These are phyloP conservation scores for Protobothrops flavoviridis DNA, from an alignment of 2,113 vertebrate genomes.

Conservation along the genomic window DNA sequence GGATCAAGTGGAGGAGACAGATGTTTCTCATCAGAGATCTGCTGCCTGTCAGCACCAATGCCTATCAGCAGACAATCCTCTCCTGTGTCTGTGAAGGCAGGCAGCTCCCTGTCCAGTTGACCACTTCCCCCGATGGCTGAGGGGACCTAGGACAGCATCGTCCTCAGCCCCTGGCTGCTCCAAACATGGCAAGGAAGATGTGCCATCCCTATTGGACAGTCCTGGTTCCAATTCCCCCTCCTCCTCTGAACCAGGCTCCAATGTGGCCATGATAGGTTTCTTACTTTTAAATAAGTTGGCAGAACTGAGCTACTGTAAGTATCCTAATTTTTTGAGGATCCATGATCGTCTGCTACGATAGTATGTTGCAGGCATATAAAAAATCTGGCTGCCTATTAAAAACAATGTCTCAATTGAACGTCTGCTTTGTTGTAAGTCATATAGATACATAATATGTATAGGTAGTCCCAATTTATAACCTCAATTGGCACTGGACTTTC, in stretches of 20 bases:
- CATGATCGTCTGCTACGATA: neutral
- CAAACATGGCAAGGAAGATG: neutral
- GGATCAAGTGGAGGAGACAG: neutral
- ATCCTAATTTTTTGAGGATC: neutral
- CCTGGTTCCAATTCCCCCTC: no score
- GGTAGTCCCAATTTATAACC: no score
- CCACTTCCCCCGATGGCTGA: neutral
- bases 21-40: neutral
- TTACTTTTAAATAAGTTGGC: neutral
- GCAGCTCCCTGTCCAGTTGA: neutral
- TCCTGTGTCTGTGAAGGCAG: neutral
- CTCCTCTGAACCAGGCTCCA: no score
- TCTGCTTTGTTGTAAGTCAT: neutral
- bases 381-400: no score
- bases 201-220: no score
- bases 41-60: no score
- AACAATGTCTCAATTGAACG: neutral
- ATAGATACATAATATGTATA: no score
- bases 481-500: no score
- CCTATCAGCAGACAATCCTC: no score
- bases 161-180: neutral
- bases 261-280: no score
- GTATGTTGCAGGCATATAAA: neutral
- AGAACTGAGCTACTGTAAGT: neutral
- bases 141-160: neutral